Evolutionary conservation across 2,888 invertebrate species (phyloP), one percentile per base, ranked within the genome.

Genomic region (Platycheirus albimanus): DNA sequence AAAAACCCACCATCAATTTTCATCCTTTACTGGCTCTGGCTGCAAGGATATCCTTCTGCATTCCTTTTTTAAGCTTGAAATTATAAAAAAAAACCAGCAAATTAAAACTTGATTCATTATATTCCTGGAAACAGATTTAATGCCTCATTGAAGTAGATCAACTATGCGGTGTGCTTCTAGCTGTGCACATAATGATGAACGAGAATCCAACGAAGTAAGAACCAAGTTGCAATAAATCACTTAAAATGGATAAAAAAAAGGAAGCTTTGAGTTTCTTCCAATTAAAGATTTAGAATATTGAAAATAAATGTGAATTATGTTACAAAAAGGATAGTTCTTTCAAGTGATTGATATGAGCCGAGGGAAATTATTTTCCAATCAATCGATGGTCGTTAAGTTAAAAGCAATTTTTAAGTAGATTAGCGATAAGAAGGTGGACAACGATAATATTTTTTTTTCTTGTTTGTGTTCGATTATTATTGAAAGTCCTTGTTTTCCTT

Each of bases 131-230:
- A 36, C 19, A 28, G 20, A 30, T 54, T 17, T 45, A 38, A n/a
- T 41, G 41, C 58, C 28, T 38, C 58, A 58, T 38, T 43, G 24
- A 33, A 19, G 41, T 33, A 51, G 51, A 30, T 41, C 17, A 24
- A 58, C 17, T 13, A 4, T 4, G 1, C 1, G 17, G 2, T 17
- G 5, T n/a, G n/a, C n/a, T n/a, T n/a, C n/a, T n/a, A n/a, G n/a
- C n/a, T n/a, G n/a, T n/a, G n/a, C n/a, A n/a, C n/a, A n/a, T n/a
- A n/a, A 71, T 51, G 61, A 61, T 64, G 47, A 45, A 64, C 38
- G 45, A 15, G 47, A 13, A 54, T 72, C 43, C 52, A 47, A 72
- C 52, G 45, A 43, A n/a, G n/a, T n/a, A 64, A 38, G 10, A 17
- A 15, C n/a, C 6, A 17, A 19, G 30, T n/a, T 36, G 67, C 17